Evolutionary conservation across 2,888 invertebrate genomes (phyloP).

Genomic region (Leptogaster cylindrica): DNA sequence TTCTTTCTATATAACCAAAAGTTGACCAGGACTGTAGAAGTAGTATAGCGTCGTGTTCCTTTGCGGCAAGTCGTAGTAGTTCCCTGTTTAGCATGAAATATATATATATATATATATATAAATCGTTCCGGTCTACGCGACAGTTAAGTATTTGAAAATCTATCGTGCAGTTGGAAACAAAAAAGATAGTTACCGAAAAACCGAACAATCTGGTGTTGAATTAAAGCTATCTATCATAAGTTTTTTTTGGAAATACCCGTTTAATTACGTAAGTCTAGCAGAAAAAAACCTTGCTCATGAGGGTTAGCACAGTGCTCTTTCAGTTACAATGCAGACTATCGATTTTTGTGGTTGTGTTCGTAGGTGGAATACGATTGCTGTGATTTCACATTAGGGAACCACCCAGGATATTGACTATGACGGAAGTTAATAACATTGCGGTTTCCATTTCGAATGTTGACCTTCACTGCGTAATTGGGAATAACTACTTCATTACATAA

Average conservation of each 20-base stretch:
- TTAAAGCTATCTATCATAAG: neutral
- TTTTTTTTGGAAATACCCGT: neutral
- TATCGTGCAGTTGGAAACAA: too few relatives aligned
- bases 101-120: too few relatives aligned
- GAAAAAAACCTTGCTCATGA: neutral
- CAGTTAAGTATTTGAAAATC: too few relatives aligned
- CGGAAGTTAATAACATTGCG: too few relatives aligned
- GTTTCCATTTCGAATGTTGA: too few relatives aligned
- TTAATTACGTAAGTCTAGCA: conserved; percentile 5
- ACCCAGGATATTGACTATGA: neutral
- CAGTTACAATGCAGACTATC: conserved; percentile 34
- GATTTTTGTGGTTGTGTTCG: conserved; percentile 20
- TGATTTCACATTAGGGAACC: conserved; percentile 8
- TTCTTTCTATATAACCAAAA: conserved; percentile 21
- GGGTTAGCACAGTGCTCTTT: neutral
- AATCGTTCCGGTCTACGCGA: too few relatives aligned
- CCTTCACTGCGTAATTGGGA: too few relatives aligned
- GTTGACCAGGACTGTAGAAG: conserved; percentile 15
- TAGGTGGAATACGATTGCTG: neutral
- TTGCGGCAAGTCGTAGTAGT: conserved; percentile 27
- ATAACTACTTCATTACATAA: too few relatives aligned
- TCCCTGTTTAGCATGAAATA: neutral
- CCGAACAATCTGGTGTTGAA: too few relatives aligned
- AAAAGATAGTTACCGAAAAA: too few relatives aligned
- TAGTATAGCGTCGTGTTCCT: conserved; percentile 24